Evolutionary conservation across 2,797 vertebrate genomes (phyloP).

Genomic region (Eulemur coronatus): DNA sequence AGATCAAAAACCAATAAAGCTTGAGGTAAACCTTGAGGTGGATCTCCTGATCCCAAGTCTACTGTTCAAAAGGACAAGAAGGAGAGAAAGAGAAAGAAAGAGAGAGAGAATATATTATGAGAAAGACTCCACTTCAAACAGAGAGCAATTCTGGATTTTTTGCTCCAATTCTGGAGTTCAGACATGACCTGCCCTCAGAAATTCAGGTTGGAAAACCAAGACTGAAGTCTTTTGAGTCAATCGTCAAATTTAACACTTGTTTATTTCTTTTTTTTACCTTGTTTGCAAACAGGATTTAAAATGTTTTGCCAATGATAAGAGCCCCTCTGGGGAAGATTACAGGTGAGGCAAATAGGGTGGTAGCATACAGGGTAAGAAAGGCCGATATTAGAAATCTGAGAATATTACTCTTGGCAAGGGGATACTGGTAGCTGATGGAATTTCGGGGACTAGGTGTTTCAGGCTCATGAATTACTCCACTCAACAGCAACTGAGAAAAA

Average conservation of each 20-base stretch:
- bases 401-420: not conserved
- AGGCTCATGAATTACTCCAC: not conserved
- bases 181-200: not conserved
- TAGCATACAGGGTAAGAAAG: not conserved
- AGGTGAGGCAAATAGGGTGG: not conserved
- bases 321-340: not conserved
- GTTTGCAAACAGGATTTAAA: constrained; percentile 30
- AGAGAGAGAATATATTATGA: not conserved
- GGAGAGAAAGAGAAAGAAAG: not conserved
- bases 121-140: not conserved
- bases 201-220: not conserved
- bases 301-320: not conserved
- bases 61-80: not conserved
- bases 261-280: not conserved
- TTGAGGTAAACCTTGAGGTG: not conserved
- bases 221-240: not conserved
- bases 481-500: not conserved
- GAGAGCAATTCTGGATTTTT: not conserved
- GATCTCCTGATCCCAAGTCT: not conserved
- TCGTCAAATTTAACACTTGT: not conserved
- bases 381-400: not conserved
- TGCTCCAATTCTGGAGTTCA: not conserved
- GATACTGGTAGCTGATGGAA: not conserved
- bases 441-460: not conserved
- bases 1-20: not conserved